These are phyloP conservation scores for Danaus melanippus DNA, from an alignment of 1,140 invertebrate genomes.

Conservation along the genomic window DNA sequence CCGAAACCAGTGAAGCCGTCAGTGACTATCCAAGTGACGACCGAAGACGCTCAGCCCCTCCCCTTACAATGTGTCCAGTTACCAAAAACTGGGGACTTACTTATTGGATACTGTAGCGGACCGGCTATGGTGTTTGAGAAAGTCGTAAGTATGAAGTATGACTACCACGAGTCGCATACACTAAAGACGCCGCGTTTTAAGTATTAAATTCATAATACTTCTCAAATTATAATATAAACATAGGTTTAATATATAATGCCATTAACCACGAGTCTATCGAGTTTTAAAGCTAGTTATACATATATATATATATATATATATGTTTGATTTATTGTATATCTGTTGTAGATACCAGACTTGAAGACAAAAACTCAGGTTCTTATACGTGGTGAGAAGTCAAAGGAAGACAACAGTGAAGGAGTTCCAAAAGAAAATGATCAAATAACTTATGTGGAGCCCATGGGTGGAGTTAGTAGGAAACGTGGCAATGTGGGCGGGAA, in stretches of 20 bases:
- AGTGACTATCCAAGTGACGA: constrained; percentile 79
- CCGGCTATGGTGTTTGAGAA: constrained; percentile 75
- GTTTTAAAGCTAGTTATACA: neutral
- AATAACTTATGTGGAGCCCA: constrained; percentile 46
- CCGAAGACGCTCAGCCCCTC: constrained; percentile 58
- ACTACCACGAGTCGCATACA: too few species aligned
- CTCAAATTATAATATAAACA: too few species aligned
- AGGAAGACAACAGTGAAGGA: constrained; percentile 30
- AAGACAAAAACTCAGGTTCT: constrained; percentile 63
- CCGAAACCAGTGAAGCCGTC: constrained; percentile 82
- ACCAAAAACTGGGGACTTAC: constrained; percentile 56
- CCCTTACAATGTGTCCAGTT: constrained; percentile 66
- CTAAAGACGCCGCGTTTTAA: too few species aligned
- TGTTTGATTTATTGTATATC: too few species aligned
- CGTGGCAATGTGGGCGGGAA: constrained; percentile 38
- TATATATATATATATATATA: too few species aligned
- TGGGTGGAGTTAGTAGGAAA: constrained; percentile 50
- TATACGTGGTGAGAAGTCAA: constrained; percentile 43
- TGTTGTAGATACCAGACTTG: constrained; percentile 48
- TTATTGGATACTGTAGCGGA: constrained; percentile 45
- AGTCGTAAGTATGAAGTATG: constrained; percentile 63
- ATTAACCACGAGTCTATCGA: neutral
- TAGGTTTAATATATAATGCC: neutral
- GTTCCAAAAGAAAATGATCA: constrained; percentile 20
- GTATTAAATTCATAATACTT: too few species aligned